Percentiles rank a stretch among this genome's conserved stretches.
phyloP scores from a whole-genome alignment of 30 jellyfish, hydroid and myxozoan genomes.

The Turritopsis dohrnii region DNA sequence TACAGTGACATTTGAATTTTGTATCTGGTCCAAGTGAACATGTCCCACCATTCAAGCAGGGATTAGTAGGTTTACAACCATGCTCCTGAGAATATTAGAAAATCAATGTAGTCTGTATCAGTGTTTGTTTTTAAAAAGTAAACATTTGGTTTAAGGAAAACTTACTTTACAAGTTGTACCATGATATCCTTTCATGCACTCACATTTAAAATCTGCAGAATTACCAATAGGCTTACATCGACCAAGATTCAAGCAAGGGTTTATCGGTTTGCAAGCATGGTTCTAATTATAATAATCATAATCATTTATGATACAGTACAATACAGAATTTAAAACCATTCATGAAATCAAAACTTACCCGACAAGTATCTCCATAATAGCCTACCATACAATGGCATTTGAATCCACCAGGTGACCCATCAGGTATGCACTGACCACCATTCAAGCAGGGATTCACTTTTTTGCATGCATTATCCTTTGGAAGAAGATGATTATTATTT shows the following conservation, averaged over 20 bases:
- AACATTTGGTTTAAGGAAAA: background rate
- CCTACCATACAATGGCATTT: slow-evolving; percentile 22
- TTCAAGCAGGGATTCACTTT: background rate
- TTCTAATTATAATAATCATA: background rate
- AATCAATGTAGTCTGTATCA: too few relatives aligned
- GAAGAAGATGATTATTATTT: background rate
- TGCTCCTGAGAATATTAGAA: background rate
- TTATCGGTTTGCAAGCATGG: slow-evolving; percentile 41
- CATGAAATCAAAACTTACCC: background rate
- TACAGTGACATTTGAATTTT: slow-evolving; percentile 60
- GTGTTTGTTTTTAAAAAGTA: too few relatives aligned
- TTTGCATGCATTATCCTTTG: slow-evolving; percentile 16
- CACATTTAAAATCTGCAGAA: slow-evolving; percentile 44
- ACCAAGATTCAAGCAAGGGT: slow-evolving; percentile 68
- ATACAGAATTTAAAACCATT: background rate
- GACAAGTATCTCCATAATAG: slow-evolving; percentile 11
- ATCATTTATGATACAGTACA: background rate
- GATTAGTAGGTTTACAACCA: slow-evolving; percentile 48
- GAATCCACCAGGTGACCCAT: slow-evolving; percentile 20
- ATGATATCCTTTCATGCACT: slow-evolving; percentile 53
- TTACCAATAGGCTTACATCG: slow-evolving; percentile 36
- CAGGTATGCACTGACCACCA: slow-evolving; percentile 9
- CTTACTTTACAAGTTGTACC: slow-evolving; percentile 40
- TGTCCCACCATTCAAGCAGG: slow-evolving; percentile 61
- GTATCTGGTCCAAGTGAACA: slow-evolving; percentile 60